phyloP scores from a whole-genome alignment of 1,140 invertebrate genomes.

The Drosophila albomicans region DNA sequence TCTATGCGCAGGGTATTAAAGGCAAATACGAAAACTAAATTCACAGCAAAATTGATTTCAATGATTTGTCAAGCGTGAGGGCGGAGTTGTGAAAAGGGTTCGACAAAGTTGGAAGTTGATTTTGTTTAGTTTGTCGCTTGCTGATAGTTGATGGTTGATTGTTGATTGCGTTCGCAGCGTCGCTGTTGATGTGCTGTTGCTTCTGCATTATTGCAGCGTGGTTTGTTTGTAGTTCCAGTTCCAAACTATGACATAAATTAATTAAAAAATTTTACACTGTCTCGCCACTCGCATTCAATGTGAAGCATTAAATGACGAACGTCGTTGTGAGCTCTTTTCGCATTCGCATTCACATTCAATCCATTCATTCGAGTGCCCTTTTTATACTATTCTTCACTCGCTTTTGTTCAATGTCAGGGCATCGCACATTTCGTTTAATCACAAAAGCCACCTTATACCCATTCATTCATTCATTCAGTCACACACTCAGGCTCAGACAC shows the following conservation, averaged over 20 bases:
- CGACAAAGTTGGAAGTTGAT: conserved; percentile 22
- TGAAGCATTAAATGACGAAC: conserved; percentile 45
- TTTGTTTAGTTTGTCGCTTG: conserved; percentile 20
- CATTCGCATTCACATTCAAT: conserved; percentile 5
- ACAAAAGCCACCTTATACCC: conserved; percentile 18
- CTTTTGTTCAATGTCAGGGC: conserved; percentile 21
- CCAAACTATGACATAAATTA: conserved; percentile 48
- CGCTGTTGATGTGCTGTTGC: conserved; percentile 9
- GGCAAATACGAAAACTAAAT: conserved; percentile 37
- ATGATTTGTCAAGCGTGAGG: conserved; percentile 33
- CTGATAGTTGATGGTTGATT: conserved; percentile 19
- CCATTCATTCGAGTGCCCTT: conserved; percentile 12
- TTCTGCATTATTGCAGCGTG: conserved; percentile 18
- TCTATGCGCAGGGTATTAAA: conserved; percentile 20
- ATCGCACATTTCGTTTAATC: conserved; percentile 35
- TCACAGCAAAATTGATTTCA: conserved; percentile 47
- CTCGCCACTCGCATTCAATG: conserved; percentile 8
- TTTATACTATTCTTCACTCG: conserved; percentile 19
- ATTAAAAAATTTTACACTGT: conserved; percentile 42
- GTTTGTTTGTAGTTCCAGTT: conserved; percentile 34
- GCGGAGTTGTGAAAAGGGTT: not conserved
- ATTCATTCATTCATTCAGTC: not conserved
- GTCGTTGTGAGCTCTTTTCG: conserved; percentile 25
- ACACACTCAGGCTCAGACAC: not conserved
- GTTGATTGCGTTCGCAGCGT: conserved; percentile 36